These are phyloP conservation scores for Neoitamus cyanurus DNA, from an alignment of 2,888 invertebrate species.

Conservation along the genomic window DNA sequence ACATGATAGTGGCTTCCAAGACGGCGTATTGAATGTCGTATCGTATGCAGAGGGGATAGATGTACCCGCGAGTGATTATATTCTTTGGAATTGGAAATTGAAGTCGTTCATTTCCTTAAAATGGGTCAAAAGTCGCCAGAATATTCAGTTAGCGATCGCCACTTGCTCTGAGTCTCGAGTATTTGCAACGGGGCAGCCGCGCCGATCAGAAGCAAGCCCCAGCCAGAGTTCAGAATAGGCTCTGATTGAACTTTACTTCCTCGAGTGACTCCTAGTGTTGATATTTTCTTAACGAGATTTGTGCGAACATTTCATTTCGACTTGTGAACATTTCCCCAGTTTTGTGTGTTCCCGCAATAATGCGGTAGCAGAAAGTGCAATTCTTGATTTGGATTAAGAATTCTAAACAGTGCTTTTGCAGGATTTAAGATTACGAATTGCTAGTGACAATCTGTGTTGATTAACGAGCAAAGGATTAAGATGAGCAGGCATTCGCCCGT, in stretches of 20 bases:
- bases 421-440: neutral
- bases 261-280: neutral
- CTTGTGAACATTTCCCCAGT: neutral
- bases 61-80: neutral
- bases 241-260: constrained; percentile 48
- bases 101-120: constrained; percentile 60
- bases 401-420: neutral
- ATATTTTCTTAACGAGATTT: neutral
- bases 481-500: constrained; percentile 61
- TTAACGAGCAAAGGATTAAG: constrained; percentile 38
- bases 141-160: constrained; percentile 54
- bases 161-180: constrained; percentile 58
- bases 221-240: constrained; percentile 45
- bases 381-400: neutral
- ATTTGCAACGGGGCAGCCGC: constrained; percentile 66
- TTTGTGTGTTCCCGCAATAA: neutral
- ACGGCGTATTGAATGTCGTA: neutral
- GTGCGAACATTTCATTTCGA: neutral
- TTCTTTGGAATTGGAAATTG: constrained; percentile 34
- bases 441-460: neutral
- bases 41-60: neutral
- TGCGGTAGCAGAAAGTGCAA: neutral
- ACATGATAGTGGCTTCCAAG: neutral
- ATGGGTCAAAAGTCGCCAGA: constrained; percentile 65
- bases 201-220: constrained; percentile 62